Evolutionary conservation across 2,797 vertebrate species (phyloP), one percentile per base, ranked within the genome.

Genomic region (Dipus sagitta): DNA sequence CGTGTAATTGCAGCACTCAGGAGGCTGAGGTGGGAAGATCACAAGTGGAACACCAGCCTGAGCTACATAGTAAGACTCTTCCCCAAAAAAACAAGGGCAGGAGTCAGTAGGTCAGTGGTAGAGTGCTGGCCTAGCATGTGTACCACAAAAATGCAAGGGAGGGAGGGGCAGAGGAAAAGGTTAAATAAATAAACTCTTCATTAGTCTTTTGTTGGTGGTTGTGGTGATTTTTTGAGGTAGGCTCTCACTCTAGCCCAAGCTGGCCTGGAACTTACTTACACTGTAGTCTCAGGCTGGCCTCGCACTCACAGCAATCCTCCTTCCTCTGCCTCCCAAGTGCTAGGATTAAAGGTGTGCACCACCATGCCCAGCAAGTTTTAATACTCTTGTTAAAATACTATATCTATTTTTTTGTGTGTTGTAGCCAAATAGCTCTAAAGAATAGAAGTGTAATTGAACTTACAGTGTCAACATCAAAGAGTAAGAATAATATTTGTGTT

Each of bases 381-480:
- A 5, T 54, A 65, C 21, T 71, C 52, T 82, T 89, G 47, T 83
- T 76, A 95, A 95, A 64, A 81, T 58, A 60, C 54, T 47, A 12
- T 52, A 28, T 67, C 65, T 90, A 71, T 3, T 34, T 17, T 83
- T 70, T 85, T 58, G 5, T 79, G 52, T 81, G 6, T 26, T 60
- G 21, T 68, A n/a, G n/a, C 34, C 67, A 92, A 77, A 54, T 74
- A 81, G 10, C 54, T 9, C 0, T 65, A 54, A 75, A 65, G 30
- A 76, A 85, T 82, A 76, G 74, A 92, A 76, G 42, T 54, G 18
- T 52, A 68, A 81, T 72, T 52, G 58, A 71, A 67, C n/a, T 67
- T 72, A 30, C 80, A 67, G 78, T 32, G 9, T 24, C 38, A 13
- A 47, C 54, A 38, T 85, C 34, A 81, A 52, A n/a, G 67, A 71